Base-by-base conservation (phyloP, 2,113 vertebrate genomes). In the Gopherus evgoodei region DNA sequence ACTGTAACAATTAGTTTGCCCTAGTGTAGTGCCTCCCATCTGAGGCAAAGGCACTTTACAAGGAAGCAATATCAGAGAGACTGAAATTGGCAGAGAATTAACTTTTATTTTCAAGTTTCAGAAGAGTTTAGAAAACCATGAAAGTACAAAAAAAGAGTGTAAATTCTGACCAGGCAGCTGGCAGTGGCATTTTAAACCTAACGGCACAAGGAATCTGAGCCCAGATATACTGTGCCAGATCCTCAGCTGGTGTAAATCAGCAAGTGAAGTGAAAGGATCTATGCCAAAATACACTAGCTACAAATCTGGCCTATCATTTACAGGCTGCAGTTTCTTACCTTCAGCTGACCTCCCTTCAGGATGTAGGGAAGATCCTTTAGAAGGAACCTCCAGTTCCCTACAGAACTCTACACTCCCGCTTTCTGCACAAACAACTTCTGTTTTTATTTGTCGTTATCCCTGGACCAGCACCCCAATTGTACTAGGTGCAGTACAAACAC, bases 31-130 rank as follows among this genome's bases (percentile, higher is more conserved):
- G 52, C 31, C 57, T 95, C 91, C 93, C 92, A 57, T 53, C 81
- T 86, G 44, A 80, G 19, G 57, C 87, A 89, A 52, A 47, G 7
- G 38, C 5, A 6, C 24, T 65, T 92, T 76, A 89, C 25, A 27
- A 56, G 82, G 62, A 80, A n/a, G 65, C 9, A 72, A 57, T 85
- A 65, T 52, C 72, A 86, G 72, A 85, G 25, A 81, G 59, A 52
- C 0, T 3, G 75, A 75, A 84, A 54, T 42, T 89, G 79, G 86
- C 86, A 78, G 83, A 89, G 59, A 25, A 86, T 9, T 24, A 65
- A 35, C 47, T 80, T 97, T 88, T 89, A 31, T 52, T 95, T 86
- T 82, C 72, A 86, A 76, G 92, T 93, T 93, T 90, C 85, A 84
- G 86, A 95, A 52, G 89, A 87, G 52, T 1, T 88, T 84, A 88